Evolutionary conservation across 1,140 invertebrate species (phyloP), one percentile per base, ranked within the genome.

Genomic region (Microplitis mediator): DNA sequence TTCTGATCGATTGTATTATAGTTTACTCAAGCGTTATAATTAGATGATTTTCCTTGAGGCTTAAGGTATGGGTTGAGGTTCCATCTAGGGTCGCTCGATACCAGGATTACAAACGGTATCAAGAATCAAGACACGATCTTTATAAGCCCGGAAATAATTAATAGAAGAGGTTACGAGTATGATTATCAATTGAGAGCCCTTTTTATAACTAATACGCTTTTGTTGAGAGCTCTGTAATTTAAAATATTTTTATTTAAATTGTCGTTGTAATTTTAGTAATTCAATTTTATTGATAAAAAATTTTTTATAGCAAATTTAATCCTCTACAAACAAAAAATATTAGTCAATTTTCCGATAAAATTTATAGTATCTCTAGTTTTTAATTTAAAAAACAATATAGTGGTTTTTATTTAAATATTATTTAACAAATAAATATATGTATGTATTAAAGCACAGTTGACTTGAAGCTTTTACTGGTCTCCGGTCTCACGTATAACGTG

Each of bases 11-110:
- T 45, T 11, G 39, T 45, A 72, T 76, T 64, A 81, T 83, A 79
- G 80, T 79, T 83, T 84, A 79, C 77, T 82, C 77, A 74, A 81
- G 82, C 78, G 80, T 79, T 83, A 85, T 84, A 85, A 86, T 86
- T 86, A 85, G 78, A 81, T 79, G 79, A 85, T 84, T 83, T 82
- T 81, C 77, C 74, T 71, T 74, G 71, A 74, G 54, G 73, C 72
- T 45, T 45, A 45, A 45, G 39, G 6, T 11, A 45, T 6, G 39
- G 11, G 39, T 9, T 45, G 39, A 45, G 39, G 39, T 77, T 75
- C 72, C 68, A 72, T 75, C 74, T 79, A 77, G 75, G 75, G 73
- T 75, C 66, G 72, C 62, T 70, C 14, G 14, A 11, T n/a, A n/a
- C 36, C 14, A 4, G 60, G 54, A 66, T 75, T 62, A 72, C 66